Evolutionary conservation across 2,888 invertebrate genomes (phyloP).

Genomic region (Spodoptera littoralis): DNA sequence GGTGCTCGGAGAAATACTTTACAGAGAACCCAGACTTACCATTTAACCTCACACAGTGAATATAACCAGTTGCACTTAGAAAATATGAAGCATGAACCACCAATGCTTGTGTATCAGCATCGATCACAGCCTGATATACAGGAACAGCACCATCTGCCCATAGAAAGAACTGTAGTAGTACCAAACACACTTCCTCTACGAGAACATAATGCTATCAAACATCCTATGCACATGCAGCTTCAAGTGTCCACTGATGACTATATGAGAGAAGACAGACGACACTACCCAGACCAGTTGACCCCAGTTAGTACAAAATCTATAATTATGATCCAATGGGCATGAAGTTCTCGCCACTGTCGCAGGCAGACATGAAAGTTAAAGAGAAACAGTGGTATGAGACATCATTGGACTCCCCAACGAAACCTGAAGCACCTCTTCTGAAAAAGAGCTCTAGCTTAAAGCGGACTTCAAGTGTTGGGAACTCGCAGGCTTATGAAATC

Average conservation of each 20-base stretch:
- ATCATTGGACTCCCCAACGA: constrained; percentile 89
- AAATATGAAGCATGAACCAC: constrained; percentile 76
- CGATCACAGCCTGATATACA: constrained; percentile 83
- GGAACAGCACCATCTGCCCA: constrained; percentile 75
- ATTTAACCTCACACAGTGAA: constrained; percentile 85
- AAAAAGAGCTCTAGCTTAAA: constrained; percentile 85
- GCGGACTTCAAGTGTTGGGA: constrained; percentile 88
- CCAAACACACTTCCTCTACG: constrained; percentile 82
- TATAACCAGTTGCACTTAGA: constrained; percentile 83
- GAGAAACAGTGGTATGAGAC: constrained; percentile 93
- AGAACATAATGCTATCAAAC: constrained; percentile 77
- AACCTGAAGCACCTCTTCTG: constrained; percentile 71
- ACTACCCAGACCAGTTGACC: constrained; percentile 78
- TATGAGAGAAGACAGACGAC: constrained; percentile 71
- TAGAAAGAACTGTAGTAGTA: constrained; percentile 75
- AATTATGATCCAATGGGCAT: constrained; percentile 82
- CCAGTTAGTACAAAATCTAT: constrained; percentile 84
- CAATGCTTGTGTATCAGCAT: constrained; percentile 76
- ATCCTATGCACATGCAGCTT: constrained; percentile 80
- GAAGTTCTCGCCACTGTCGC: constrained; percentile 82
- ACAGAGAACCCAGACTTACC: constrained; percentile 86
- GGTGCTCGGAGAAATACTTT: constrained; percentile 80
- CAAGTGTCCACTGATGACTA: constrained; percentile 85
- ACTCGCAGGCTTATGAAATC: constrained; percentile 85
- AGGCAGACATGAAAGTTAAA: constrained; percentile 79